These are phyloP conservation scores for Aspidiotus destructor DNA, from an alignment of 2,888 invertebrate species.

Conservation along the genomic window DNA sequence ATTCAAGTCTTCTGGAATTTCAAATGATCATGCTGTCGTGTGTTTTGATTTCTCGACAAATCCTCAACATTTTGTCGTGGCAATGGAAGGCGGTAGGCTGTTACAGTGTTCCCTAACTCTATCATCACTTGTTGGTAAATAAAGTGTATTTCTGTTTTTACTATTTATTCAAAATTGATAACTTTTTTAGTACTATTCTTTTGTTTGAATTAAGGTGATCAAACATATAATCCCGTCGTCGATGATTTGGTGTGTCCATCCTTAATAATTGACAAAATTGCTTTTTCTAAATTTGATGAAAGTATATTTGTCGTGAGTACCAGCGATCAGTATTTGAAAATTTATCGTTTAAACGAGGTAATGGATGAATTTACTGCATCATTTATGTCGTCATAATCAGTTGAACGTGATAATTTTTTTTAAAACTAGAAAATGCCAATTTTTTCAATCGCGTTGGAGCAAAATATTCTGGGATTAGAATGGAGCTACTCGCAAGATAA, in stretches of 20 bases:
- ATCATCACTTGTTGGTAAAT: conserved; percentile 12
- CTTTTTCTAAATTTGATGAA: conserved; percentile 23
- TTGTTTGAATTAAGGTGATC: conserved; percentile 5
- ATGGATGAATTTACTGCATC: neutral
- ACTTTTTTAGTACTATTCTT: neutral
- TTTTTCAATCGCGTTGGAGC: conserved; percentile 6
- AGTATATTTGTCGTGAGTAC: conserved; percentile 12
- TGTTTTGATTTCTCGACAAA: conserved; percentile 27
- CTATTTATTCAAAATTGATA: neutral
- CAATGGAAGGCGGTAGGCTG: conserved; percentile 22
- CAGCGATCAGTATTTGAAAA: conserved; percentile 11
- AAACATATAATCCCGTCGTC: conserved; percentile 15
- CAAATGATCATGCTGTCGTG: conserved; percentile 6
- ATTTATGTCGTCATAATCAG: neutral
- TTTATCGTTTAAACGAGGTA: conserved; percentile 18
- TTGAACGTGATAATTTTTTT: neutral
- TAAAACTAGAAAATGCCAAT: conserved; percentile 10
- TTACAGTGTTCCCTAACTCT: conserved; percentile 15
- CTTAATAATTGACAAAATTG: conserved; percentile 5
- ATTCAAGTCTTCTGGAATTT: conserved; percentile 10
- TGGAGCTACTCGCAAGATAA: conserved; percentile 25
- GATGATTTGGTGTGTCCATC: conserved; percentile 13
- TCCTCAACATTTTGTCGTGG: conserved; percentile 20
- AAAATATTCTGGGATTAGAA: conserved; percentile 9
- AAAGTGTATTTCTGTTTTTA: neutral